Conservation (phyloP, 2,113 vertebrate species). For the Strix aluco region DNA sequence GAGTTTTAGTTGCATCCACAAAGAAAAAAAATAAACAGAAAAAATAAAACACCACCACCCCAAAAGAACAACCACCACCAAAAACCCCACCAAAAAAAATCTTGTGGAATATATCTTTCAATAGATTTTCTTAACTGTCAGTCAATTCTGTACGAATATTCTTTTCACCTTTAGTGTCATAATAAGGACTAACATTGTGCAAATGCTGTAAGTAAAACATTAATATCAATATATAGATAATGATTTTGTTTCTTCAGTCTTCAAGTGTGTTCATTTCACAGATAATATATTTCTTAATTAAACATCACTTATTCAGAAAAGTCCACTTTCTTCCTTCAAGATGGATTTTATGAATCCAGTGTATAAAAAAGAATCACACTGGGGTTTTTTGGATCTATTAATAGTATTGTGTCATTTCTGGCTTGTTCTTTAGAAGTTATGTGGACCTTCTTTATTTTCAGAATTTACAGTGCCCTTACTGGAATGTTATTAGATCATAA, state of each 20-base stretch:
- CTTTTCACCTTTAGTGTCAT: background rate
- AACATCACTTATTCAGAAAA: background rate
- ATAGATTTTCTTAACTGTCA: background rate
- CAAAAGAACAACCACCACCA: background rate
- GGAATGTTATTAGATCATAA: background rate
- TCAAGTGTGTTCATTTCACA: background rate
- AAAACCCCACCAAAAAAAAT: background rate
- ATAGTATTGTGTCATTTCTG: background rate
- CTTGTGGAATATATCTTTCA: background rate
- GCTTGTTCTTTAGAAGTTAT: background rate
- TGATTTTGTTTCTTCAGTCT: background rate
- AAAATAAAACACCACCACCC: accelerated
- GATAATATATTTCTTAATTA: background rate
- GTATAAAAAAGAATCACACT: background rate
- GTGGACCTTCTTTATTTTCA: background rate
- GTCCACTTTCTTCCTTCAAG: background rate
- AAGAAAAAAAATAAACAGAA: background rate
- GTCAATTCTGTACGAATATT: background rate
- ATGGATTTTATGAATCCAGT: background rate
- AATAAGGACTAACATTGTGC: background rate
- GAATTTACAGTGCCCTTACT: background rate
- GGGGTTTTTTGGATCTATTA: background rate
- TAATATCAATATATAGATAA: background rate
- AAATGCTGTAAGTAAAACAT: background rate
- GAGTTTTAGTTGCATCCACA: background rate